Evolutionary conservation across 1,140 invertebrate genomes (phyloP), one percentile per base, ranked within the genome.

Genomic region (Drosophila carrolli): DNA sequence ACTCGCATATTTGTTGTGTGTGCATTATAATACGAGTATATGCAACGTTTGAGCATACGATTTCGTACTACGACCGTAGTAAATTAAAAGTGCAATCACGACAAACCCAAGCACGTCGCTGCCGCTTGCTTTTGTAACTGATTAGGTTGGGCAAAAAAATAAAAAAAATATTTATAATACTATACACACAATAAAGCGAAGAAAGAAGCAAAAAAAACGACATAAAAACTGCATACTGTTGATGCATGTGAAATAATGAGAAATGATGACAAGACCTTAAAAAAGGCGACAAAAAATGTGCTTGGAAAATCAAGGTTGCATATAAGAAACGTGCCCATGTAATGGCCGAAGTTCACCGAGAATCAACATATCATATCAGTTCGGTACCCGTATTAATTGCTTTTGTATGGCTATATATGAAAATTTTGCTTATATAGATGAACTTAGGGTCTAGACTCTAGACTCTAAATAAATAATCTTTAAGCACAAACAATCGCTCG

Each of bases 21-120:
- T 65, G 38, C 19, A 57, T 40, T 35, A 59, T 44, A 60, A 40
- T 73, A 37, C 44, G 51, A 61, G 40, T 56, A 57, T 60, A 56
- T 57, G 19, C 60, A 53, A 6, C 38, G 58, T 41, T 43, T 40
- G 50, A 51, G 50, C 57, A 72, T 66, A 59, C 27, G 35, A 43
- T 38, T 59, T 70, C 51, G 35, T 83, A 83, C 68, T 76, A 80
- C 81, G 32, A 59, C 7, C 59, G 75, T 83, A 83, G 81, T 84
- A 84, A 85, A 84, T 77, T 67, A 80, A 84, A 77, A 68, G 81
- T 85, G 81, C 81, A 84, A 81, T 85, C 81, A 85, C 81, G 81
- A 72, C 68, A 85, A 84, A 73, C 59, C 57, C 73, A 73, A 54
- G 81, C 81, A 76, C 76, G 66, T 70, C 77, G 66, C 61, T 68